Evolutionary conservation across 2,797 vertebrate species (phyloP), one percentile per base, ranked within the genome.

Genomic region (Aselliscus stoliczkanus): DNA sequence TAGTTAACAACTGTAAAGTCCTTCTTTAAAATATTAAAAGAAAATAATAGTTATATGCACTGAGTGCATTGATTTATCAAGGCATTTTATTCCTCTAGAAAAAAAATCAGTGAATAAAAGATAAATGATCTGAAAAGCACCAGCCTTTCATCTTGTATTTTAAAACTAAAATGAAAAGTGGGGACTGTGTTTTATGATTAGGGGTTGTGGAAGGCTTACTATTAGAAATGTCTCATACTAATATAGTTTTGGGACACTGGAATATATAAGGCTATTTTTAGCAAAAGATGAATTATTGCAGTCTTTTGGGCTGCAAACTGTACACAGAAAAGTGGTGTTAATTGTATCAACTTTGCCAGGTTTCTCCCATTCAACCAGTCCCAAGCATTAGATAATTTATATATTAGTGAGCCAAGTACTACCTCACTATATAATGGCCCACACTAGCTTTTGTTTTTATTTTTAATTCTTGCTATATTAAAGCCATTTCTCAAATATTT

Each of bases 401-500:
- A 42, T 39, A 60, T 42, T 58, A 21, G 7, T 73, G 56, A 96
- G 50, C 18, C 80, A 93, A 67, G 5, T 12, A 58, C 20, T 69
- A 42, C 29, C 21, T 96, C 83, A 93, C 60, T 73, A 21, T 72
- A 29, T 58, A 85, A 82, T 25, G 34, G 37, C 44, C 84, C n/a
- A 25, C 42, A 31, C 8, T 72, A 17, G 14, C 0, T 58, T 91
- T 54, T 54, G 25, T 15, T 42, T 70, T 83, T 25, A 5, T 73
- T 67, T 62, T 89, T 95, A 64, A n/a, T 80, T 52, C 29, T 85
- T 81, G 9, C 34, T 89, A 67, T 80, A n/a, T 65, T 95, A 90
- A 96, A 95, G 34, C 47, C 58, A 70, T 79, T 93, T 87, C 42
- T 93, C 65, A 83, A 94, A 47, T 80, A 73, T 80, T 89, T 83